These are phyloP conservation scores for Lordiphosa mommai DNA, from an alignment of 1,140 invertebrate genomes.

Conservation along the genomic window DNA sequence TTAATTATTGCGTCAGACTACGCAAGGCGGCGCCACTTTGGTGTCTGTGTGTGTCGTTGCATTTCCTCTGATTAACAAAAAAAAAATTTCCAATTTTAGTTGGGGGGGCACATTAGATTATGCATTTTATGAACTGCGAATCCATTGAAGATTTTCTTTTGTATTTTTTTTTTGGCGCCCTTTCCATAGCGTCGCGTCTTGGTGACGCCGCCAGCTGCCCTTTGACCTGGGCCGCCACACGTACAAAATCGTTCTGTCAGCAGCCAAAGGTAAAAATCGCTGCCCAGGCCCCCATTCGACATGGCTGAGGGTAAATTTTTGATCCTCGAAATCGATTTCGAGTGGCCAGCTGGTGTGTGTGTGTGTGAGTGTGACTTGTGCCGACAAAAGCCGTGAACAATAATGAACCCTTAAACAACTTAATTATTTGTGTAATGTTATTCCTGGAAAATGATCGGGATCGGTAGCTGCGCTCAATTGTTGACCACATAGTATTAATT, in stretches of 20 bases:
- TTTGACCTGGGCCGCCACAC: slow-evolving; percentile 60
- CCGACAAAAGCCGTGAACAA: slow-evolving; percentile 74
- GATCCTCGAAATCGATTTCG: slow-evolving; percentile 56
- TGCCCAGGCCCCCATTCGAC: slow-evolving; percentile 57
- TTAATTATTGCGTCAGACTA: slow-evolving; percentile 77
- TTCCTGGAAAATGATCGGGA: slow-evolving; percentile 49
- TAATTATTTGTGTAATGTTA: slow-evolving; percentile 67
- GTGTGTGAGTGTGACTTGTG: slow-evolving; percentile 61
- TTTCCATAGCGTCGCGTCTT: slow-evolving; percentile 45
- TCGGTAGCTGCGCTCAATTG: slow-evolving; percentile 53
- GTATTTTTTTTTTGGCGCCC: slow-evolving; percentile 58
- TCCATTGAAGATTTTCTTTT: slow-evolving; percentile 28
- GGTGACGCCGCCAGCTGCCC: slow-evolving; percentile 61
- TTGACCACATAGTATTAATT: slow-evolving; percentile 49
- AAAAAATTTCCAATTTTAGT: slow-evolving; percentile 23
- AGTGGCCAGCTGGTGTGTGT: slow-evolving; percentile 64
- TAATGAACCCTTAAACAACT: slow-evolving; percentile 70
- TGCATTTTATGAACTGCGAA: slow-evolving; percentile 75
- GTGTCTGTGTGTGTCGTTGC: slow-evolving; percentile 51
- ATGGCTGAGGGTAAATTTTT: slow-evolving; percentile 25
- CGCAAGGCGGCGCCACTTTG: slow-evolving; percentile 43
- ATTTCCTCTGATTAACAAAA: slow-evolving; percentile 50
- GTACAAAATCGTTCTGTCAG: slow-evolving; percentile 51
- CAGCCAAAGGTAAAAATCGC: slow-evolving; percentile 1
- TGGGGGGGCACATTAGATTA: slow-evolving; percentile 39